phyloP scores from a whole-genome alignment of 2,888 invertebrate genomes.

The Ptilodon capucinus region DNA sequence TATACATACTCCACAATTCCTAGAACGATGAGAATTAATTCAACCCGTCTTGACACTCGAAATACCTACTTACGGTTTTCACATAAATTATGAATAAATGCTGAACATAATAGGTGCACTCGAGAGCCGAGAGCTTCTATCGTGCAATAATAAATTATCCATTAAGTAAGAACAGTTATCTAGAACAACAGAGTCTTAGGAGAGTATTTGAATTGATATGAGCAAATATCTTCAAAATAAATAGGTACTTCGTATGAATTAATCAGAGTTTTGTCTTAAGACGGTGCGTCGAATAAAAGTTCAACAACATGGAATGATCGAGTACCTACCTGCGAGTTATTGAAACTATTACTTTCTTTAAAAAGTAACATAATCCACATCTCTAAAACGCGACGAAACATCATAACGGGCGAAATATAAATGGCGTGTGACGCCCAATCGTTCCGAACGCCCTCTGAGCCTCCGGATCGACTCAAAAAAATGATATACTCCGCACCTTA shows the following conservation, averaged over 20 bases:
- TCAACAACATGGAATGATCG: conserved; percentile 4
- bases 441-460: conserved; percentile 57
- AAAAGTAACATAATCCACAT: conserved; percentile 27
- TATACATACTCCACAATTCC: conserved; percentile 19
- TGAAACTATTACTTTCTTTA: conserved; percentile 29
- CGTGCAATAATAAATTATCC: conserved; percentile 17
- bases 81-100: conserved; percentile 29
- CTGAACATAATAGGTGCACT: conserved; percentile 24
- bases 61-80: conserved; percentile 15
- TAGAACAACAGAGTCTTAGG: not conserved
- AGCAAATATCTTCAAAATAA: not conserved
- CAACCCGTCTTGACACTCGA: conserved; percentile 27
- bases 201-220: not conserved
- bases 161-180: conserved; percentile 19
- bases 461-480: conserved; percentile 69
- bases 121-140: conserved; percentile 23
- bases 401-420: conserved; percentile 48
- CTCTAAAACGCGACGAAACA: conserved; percentile 35
- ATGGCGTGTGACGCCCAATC: conserved; percentile 66
- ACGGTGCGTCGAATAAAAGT: not conserved
- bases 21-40: conserved; percentile 32
- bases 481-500: conserved; percentile 78
- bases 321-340: conserved; percentile 16
- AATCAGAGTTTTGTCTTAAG: not conserved
- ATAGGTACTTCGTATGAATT: not conserved